These are phyloP conservation scores for Timema cristinae DNA, from an alignment of 2,888 invertebrate species.

Conservation along the genomic window DNA sequence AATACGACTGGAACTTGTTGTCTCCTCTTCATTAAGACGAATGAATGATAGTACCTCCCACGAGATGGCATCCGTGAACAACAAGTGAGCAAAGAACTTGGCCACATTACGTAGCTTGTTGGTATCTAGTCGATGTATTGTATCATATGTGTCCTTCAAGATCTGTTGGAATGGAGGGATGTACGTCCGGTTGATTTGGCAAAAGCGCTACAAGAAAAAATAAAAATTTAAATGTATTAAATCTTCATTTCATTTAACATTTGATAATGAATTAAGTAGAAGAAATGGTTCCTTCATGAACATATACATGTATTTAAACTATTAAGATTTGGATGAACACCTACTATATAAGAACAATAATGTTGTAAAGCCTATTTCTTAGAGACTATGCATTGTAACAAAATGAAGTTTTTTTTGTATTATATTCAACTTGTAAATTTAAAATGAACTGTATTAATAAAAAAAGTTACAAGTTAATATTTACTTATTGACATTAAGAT, in stretches of 20 bases:
- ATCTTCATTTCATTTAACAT: too few relatives aligned
- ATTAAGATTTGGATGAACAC: too few relatives aligned
- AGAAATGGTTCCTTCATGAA: too few relatives aligned
- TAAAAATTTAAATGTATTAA: conserved; percentile 6
- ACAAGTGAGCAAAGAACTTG: conserved; percentile 93
- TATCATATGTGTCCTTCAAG: conserved; percentile 91
- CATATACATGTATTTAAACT: not conserved
- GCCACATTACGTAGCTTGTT: conserved; percentile 94
- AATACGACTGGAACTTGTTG: conserved; percentile 94
- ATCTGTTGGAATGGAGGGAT: conserved; percentile 92
- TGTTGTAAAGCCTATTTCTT: too few relatives aligned
- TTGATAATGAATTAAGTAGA: too few relatives aligned
- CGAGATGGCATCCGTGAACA: conserved; percentile 94
- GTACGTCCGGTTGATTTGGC: conserved; percentile 88
- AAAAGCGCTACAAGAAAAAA: conserved; percentile 62
- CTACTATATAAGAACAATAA: too few relatives aligned
- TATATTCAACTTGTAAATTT: too few relatives aligned
- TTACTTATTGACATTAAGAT: too few relatives aligned
- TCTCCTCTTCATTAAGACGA: conserved; percentile 92
- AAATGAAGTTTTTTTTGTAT: too few relatives aligned
- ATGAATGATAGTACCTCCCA: conserved; percentile 92
- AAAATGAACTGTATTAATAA: too few relatives aligned
- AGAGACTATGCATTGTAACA: too few relatives aligned
- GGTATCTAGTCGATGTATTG: conserved; percentile 92
- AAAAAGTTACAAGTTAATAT: too few relatives aligned